Conservation (phyloP, 2,888 invertebrate species). For the Acanthosepion lycidas region DNA sequence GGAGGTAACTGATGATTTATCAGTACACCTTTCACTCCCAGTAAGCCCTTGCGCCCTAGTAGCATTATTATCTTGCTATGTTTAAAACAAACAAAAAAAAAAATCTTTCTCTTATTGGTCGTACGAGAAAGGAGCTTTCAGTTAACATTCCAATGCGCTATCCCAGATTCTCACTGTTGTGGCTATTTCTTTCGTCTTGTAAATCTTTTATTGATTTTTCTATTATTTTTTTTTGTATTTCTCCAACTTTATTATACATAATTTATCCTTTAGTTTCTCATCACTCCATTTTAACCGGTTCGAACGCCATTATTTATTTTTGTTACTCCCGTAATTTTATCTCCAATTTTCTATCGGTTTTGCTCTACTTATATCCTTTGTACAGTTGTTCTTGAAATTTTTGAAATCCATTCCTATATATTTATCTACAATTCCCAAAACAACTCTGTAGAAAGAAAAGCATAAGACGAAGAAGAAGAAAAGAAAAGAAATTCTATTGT, state of each 20-base stretch:
- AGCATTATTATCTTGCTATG: no score
- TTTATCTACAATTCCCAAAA: neutral
- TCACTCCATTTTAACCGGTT: neutral
- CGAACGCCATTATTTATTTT: neutral
- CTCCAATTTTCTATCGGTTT: neutral
- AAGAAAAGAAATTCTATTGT: neutral
- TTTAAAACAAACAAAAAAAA: no score
- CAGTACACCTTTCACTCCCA: no score
- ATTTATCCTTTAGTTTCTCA: neutral
- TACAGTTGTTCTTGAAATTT: neutral
- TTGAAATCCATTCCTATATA: conserved; percentile 5
- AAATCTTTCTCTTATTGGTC: no score
- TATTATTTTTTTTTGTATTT: no score
- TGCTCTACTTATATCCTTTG: neutral
- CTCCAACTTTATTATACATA: neutral
- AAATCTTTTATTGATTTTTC: no score
- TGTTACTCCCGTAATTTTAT: neutral
- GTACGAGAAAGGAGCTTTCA: no score
- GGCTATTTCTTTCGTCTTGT: no score
- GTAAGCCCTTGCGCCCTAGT: no score
- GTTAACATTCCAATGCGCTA: no score
- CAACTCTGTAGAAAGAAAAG: neutral
- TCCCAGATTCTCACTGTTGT: no score
- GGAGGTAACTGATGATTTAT: no score
- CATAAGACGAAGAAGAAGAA: neutral